phyloP scores from a whole-genome alignment of 2,888 invertebrate genomes.

The Trypoxylon attenuatum region DNA sequence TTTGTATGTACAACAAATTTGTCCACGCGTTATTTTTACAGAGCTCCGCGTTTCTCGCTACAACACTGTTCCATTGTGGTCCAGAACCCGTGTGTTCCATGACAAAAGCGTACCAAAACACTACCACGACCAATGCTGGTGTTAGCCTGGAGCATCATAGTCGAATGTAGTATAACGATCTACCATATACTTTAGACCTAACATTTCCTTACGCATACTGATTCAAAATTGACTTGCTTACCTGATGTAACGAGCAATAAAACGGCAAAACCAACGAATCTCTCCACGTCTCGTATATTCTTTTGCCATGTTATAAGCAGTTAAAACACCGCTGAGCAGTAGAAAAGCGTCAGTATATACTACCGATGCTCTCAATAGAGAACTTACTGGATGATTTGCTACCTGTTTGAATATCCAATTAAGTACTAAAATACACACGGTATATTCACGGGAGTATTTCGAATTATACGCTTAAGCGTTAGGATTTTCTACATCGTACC shows the following conservation, averaged over 20 bases:
- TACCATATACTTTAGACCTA: no score
- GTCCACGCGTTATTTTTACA: slow-evolving; percentile 83
- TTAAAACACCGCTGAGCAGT: slow-evolving; percentile 80
- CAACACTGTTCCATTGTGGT: slow-evolving; percentile 81
- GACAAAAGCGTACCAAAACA: slow-evolving; percentile 82
- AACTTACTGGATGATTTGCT: slow-evolving; percentile 78
- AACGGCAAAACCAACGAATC: slow-evolving; percentile 78
- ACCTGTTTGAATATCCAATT: slow-evolving; percentile 68
- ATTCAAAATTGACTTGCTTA: slow-evolving; percentile 65
- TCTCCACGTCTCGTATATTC: slow-evolving; percentile 77
- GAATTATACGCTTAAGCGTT: no score
- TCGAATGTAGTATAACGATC: background rate
- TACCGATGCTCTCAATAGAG: slow-evolving; percentile 79
- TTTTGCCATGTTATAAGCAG: slow-evolving; percentile 79
- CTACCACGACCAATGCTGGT: slow-evolving; percentile 79
- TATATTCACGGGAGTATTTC: no score
- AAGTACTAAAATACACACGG: no score
- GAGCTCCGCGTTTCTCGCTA: slow-evolving; percentile 80
- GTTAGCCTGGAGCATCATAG: slow-evolving; percentile 76
- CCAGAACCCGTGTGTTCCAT: slow-evolving; percentile 81
- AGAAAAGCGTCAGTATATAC: slow-evolving; percentile 83
- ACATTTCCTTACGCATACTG: no score
- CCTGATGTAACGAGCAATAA: slow-evolving; percentile 80
- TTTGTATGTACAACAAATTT: slow-evolving; percentile 81
- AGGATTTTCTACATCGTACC: slow-evolving; percentile 73